Conservation (phyloP, 2,797 vertebrate species). For the Avahi laniger region DNA sequence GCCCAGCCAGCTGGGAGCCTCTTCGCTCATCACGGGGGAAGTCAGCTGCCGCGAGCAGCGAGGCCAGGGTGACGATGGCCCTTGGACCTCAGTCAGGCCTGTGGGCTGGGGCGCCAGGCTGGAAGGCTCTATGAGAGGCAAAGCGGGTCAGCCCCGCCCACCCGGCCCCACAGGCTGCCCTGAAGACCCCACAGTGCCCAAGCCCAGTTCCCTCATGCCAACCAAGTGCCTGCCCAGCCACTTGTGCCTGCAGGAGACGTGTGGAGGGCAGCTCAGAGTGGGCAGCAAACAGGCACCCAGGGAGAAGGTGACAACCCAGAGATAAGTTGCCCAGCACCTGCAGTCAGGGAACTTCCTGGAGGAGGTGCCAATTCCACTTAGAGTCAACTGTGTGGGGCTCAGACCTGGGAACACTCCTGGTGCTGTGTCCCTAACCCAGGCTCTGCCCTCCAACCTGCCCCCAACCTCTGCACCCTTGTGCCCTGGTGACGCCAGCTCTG, state of each 20-base stretch:
- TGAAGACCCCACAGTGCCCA: accelerated
- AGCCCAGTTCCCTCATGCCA: accelerated
- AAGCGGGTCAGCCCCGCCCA: background rate
- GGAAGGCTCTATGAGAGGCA: background rate
- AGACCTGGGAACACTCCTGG: background rate
- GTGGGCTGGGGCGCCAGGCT: background rate
- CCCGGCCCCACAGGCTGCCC: accelerated
- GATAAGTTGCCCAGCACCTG: accelerated
- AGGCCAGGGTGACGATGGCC: background rate
- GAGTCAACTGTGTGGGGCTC: background rate
- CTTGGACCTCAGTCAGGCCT: background rate
- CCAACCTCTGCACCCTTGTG: accelerated
- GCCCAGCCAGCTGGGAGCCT: background rate
- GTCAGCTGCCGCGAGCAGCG: background rate
- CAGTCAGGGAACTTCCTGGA: background rate
- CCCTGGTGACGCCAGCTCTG: background rate
- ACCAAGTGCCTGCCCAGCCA: background rate
- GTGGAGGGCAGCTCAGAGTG: accelerated
- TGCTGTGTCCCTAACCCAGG: too few relatives aligned
- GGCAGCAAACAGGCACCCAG: accelerated
- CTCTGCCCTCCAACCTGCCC: background rate
- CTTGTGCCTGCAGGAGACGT: accelerated
- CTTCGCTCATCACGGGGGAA: background rate
- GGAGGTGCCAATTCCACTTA: background rate
- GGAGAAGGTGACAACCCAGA: accelerated